These are phyloP conservation scores for Zele albiditarsus DNA, from an alignment of 2,888 invertebrate species.

Conservation along the genomic window DNA sequence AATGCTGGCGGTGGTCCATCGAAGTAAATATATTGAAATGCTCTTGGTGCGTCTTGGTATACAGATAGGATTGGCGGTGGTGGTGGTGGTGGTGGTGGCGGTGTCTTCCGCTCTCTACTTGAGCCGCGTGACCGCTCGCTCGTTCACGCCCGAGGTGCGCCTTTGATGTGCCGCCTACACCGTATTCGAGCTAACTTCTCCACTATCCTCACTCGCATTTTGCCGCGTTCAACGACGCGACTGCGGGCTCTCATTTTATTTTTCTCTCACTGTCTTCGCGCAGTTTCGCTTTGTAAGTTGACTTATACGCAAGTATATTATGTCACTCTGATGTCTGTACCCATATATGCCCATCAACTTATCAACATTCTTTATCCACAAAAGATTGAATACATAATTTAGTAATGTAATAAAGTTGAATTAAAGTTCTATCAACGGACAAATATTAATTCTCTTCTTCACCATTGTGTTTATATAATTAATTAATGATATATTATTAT, in stretches of 20 bases:
- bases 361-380: too few relatives aligned
- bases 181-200: conserved; percentile 66
- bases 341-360: neutral
- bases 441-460: too few relatives aligned
- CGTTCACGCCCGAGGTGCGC: conserved; percentile 71
- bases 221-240: conserved; percentile 46
- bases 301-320: conserved; percentile 26
- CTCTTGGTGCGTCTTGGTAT: conserved; percentile 13
- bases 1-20: conserved; percentile 65
- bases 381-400: too few relatives aligned
- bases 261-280: conserved; percentile 36
- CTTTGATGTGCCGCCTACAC: conserved; percentile 71
- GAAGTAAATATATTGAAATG: conserved; percentile 66
- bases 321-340: neutral
- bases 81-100: conserved; percentile 66
- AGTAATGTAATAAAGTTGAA: too few relatives aligned
- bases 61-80: conserved; percentile 22
- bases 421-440: too few relatives aligned
- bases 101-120: conserved; percentile 70
- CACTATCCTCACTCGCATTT: conserved; percentile 42
- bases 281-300: conserved; percentile 22
- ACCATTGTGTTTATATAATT: too few relatives aligned
- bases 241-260: conserved; percentile 39
- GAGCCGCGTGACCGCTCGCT: conserved; percentile 70
- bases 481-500: neutral